A percentile compares a stretch with the other conserved stretches of the same genome.
These are phyloP conservation scores for Willowsia nigromaculata DNA, from an alignment of 2,888 invertebrate species.

Conservation along the genomic window DNA sequence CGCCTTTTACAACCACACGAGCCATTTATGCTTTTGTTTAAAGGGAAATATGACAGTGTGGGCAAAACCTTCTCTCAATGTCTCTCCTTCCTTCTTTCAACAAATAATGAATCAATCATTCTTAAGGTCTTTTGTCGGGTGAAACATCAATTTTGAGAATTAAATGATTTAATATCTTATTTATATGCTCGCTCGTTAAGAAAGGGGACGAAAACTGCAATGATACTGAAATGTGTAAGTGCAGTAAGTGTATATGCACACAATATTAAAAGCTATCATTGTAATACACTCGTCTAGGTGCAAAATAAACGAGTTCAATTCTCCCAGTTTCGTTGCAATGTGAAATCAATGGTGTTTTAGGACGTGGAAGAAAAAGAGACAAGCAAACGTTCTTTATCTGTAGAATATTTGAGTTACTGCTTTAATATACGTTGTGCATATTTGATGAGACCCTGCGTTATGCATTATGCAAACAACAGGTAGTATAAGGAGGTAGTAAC, in stretches of 20 bases:
- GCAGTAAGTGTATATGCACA: too few relatives aligned
- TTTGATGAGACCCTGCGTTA: neutral
- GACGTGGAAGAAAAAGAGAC: neutral
- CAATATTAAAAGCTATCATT: neutral
- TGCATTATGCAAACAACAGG: neutral
- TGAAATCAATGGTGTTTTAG: neutral
- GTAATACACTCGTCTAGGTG: neutral
- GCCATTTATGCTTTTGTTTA: neutral
- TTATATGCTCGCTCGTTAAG: too few relatives aligned
- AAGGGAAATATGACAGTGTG: neutral
- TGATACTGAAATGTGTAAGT: too few relatives aligned
- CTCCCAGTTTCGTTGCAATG: neutral
- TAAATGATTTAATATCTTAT: too few relatives aligned
- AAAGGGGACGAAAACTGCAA: too few relatives aligned
- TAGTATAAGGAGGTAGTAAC: neutral
- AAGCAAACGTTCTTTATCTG: neutral
- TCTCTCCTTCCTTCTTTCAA: neutral
- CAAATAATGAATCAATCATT: conserved; percentile 58
- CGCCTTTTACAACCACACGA: neutral
- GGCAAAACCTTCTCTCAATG: neutral
- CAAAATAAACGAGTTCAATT: neutral
- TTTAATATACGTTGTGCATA: neutral
- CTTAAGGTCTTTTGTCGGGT: conserved; percentile 36
- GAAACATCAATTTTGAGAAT: neutral
- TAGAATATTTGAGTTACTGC: neutral